These are phyloP conservation scores for Psittacus erithacus DNA, from an alignment of 2,113 vertebrate genomes.

Conservation along the genomic window DNA sequence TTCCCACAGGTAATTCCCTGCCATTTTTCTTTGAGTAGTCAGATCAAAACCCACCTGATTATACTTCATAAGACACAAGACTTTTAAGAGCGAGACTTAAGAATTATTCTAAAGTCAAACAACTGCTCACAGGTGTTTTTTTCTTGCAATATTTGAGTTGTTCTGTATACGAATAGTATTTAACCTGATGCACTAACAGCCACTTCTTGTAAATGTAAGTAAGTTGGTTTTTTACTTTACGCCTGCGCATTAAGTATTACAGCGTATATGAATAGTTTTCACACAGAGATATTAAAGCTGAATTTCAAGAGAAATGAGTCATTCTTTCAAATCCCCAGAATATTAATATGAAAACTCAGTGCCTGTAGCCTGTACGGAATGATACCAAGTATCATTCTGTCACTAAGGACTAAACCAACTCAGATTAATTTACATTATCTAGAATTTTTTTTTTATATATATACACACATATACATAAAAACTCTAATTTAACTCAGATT, in stretches of 20 bases:
- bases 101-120: not conserved
- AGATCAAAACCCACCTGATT: not conserved
- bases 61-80: not conserved
- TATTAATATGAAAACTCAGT: not conserved
- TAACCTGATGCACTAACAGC: not conserved
- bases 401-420: not conserved
- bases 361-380: not conserved
- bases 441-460: not conserved
- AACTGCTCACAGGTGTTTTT: not conserved
- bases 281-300: conserved; percentile 25
- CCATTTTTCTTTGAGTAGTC: not conserved
- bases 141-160: not conserved
- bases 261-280: not conserved
- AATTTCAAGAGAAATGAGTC: conserved; percentile 63
- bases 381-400: not conserved
- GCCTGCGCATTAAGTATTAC: not conserved
- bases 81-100: not conserved
- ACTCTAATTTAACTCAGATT: too few relatives aligned
- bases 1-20: not conserved
- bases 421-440: not conserved
- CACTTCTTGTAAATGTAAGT: not conserved
- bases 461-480: too few relatives aligned
- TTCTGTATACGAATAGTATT: not conserved
- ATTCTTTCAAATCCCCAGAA: not conserved
- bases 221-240: conserved; percentile 7